phyloP scores from a whole-genome alignment of 2,888 invertebrate species.

The Ptilodon capucinus region DNA sequence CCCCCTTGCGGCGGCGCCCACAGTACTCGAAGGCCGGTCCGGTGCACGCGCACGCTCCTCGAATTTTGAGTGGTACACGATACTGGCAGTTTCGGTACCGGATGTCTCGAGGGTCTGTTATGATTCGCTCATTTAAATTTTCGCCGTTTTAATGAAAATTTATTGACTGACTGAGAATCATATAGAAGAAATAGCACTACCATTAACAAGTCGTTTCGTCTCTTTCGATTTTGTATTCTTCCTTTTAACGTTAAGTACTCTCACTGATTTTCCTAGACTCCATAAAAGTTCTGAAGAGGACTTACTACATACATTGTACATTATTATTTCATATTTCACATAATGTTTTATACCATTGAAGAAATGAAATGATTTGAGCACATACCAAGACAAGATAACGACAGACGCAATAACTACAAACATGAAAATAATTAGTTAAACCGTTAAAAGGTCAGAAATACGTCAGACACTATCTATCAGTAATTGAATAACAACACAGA shows the following conservation, averaged over 20 bases:
- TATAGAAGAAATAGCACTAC: no score
- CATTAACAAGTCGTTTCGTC: no score
- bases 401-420: background rate
- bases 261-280: no score
- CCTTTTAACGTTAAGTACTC: no score
- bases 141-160: slow-evolving; percentile 21
- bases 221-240: no score
- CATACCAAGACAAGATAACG: background rate
- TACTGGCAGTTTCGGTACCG: slow-evolving; percentile 56
- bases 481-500: slow-evolving; percentile 27
- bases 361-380: background rate
- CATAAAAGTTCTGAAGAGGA: no score
- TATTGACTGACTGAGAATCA: no score
- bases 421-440: slow-evolving; percentile 1
- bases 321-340: no score
- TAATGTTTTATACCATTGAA: background rate
- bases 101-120: slow-evolving; percentile 50
- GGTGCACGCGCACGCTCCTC: slow-evolving; percentile 55
- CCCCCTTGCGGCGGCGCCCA: slow-evolving; percentile 40
- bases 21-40: slow-evolving; percentile 56
- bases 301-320: no score
- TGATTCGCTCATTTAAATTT: slow-evolving; percentile 41
- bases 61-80: slow-evolving; percentile 55
- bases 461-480: slow-evolving; percentile 14
- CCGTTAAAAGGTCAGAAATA: slow-evolving; percentile 26